Percentiles rank a stretch among this genome's conserved stretches.
phyloP scores from a whole-genome alignment of 53 echinoderm and acorn worm genomes.

The Patiria pectinifera region DNA sequence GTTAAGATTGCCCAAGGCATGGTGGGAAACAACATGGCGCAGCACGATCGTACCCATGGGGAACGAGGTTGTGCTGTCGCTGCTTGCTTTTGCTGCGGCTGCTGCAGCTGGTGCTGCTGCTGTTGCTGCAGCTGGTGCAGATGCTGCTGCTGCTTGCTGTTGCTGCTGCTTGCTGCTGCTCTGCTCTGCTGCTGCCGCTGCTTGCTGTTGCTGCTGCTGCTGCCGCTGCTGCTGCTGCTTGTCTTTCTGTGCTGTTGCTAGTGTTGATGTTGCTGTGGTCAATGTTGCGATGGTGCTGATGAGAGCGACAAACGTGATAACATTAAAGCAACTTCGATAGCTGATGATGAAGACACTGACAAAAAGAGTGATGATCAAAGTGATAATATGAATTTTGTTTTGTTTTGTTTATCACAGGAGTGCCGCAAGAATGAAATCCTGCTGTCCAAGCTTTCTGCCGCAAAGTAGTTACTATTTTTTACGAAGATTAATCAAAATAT shows the following conservation, averaged over 20 bases:
- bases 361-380: background rate
- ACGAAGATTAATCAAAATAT: too few relatives aligned
- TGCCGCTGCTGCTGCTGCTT: too few relatives aligned
- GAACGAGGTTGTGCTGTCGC: too few relatives aligned
- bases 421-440: slow-evolving; percentile 96
- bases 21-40: too few relatives aligned
- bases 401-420: slow-evolving; percentile 72
- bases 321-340: background rate
- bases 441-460: slow-evolving; percentile 73
- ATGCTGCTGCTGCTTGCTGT: too few relatives aligned
- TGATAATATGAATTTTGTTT: slow-evolving; percentile 10
- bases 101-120: too few relatives aligned
- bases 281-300: background rate
- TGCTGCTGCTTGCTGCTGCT: background rate
- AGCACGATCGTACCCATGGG: too few relatives aligned
- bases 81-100: too few relatives aligned
- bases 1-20: too few relatives aligned
- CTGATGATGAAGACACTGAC: background rate
- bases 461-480: slow-evolving; percentile 31
- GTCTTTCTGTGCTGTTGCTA: background rate
- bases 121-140: too few relatives aligned
- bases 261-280: background rate
- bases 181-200: background rate
- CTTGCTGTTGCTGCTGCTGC: too few relatives aligned
- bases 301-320: too few relatives aligned